Evolutionary conservation across 2,888 invertebrate species (phyloP).

Genomic region (Arge pagana): DNA sequence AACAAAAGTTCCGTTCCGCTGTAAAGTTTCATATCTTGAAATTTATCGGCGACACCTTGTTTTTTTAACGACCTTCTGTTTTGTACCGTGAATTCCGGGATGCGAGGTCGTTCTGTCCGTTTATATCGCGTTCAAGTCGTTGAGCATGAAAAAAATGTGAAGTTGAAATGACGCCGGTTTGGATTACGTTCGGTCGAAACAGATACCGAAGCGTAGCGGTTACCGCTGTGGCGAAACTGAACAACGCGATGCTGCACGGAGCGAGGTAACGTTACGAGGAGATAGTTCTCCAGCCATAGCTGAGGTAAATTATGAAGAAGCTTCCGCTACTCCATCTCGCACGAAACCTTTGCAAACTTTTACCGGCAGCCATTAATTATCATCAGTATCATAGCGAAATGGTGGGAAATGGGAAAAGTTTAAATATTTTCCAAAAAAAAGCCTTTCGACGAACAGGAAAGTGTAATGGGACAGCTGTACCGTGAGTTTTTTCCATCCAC

Average conservation of each 20-base stretch:
- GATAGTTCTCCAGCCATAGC: no score
- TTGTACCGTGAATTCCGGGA: background rate
- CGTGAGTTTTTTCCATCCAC: background rate
- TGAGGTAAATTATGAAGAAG: no score
- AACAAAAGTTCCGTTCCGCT: conserved; percentile 2
- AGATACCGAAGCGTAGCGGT: no score
- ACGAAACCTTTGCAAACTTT: conserved; percentile 10
- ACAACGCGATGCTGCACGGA: no score
- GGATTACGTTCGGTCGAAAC: no score
- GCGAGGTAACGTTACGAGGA: no score
- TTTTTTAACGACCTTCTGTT: conserved; percentile 17
- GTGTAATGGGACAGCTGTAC: background rate
- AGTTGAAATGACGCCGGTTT: no score
- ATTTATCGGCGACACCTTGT: conserved; percentile 17
- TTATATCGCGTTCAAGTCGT: no score
- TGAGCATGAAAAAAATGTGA: no score
- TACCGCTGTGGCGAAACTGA: no score
- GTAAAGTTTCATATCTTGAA: conserved; percentile 7
- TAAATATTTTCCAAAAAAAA: conserved; percentile 10
- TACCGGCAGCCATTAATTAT: conserved; percentile 9
- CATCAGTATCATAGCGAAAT: conserved; percentile 7
- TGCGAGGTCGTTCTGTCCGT: background rate
- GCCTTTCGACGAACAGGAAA: background rate
- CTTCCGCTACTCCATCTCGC: no score
- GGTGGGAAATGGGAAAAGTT: conserved; percentile 11